phyloP scores from a whole-genome alignment of 92 coral and sea anemone genomes.

The Pocillopora meandrina region DNA sequence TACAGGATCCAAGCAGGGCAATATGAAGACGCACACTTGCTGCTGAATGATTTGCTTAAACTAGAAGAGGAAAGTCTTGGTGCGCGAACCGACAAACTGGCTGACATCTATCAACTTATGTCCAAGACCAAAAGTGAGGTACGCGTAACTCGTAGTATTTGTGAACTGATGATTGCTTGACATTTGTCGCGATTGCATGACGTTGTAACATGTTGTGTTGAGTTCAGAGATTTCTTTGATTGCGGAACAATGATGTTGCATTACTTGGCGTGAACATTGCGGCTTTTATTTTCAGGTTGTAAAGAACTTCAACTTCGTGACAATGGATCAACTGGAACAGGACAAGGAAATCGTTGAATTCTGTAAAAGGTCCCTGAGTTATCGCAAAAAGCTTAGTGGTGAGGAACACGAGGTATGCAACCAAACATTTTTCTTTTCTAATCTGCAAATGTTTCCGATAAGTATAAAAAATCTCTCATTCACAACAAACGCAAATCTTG shows the following conservation, averaged over 20 bases:
- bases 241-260: no score
- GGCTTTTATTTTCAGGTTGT: slow-evolving; percentile 72
- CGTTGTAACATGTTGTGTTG: no score
- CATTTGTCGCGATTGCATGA: background rate
- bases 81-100: slow-evolving; percentile 85
- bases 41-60: slow-evolving; percentile 75
- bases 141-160: background rate
- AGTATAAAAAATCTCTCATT: no score
- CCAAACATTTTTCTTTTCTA: background rate
- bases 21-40: slow-evolving; percentile 82
- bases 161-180: background rate
- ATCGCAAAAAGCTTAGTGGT: slow-evolving; percentile 76
- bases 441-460: background rate
- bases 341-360: slow-evolving; percentile 88
- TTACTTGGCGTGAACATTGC: background rate
- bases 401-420: slow-evolving; percentile 88
- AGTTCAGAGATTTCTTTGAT: background rate
- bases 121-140: slow-evolving; percentile 99
- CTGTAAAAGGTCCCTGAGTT: slow-evolving; percentile 87
- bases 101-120: slow-evolving; percentile 96
- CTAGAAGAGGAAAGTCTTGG: slow-evolving; percentile 91
- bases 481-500: no score
- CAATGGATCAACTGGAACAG: slow-evolving; percentile 87
- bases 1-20: slow-evolving; percentile 95
- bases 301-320: slow-evolving; percentile 92